A percentile compares a stretch with the other conserved stretches of the same genome.
These are phyloP conservation scores for Tyrophagus putrescentiae DNA, from an alignment of 1,140 invertebrate species.

Conservation along the genomic window DNA sequence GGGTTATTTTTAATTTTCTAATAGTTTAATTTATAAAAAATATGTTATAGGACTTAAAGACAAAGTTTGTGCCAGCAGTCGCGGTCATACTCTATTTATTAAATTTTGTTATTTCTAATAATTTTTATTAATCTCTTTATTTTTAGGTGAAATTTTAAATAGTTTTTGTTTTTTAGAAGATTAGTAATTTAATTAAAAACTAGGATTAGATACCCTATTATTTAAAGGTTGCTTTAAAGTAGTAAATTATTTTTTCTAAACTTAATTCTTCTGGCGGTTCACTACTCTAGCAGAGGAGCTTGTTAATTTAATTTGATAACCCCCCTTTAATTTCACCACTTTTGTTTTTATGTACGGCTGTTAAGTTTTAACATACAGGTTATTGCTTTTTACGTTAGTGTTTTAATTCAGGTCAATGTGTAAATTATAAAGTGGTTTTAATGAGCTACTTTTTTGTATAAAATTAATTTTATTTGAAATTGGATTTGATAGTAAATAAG, in stretches of 20 bases:
- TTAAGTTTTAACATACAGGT: neutral
- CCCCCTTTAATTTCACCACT: neutral
- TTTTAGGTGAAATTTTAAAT: neutral
- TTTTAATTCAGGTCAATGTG: neutral
- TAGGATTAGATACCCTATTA: constrained; percentile 1
- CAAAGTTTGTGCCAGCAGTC: neutral
- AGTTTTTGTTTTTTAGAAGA: neutral
- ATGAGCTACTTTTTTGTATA: neutral
- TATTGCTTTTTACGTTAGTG: neutral
- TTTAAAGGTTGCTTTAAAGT: neutral
- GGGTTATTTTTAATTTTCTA: neutral
- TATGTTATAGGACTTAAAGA: neutral
- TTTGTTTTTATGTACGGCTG: neutral
- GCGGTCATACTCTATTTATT: neutral
- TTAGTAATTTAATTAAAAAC: neutral
- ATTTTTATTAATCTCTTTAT: neutral
- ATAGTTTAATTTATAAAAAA: neutral
- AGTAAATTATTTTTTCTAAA: neutral
- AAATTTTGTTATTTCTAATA: neutral
- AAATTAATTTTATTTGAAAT: neutral
- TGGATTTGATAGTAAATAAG: neutral
- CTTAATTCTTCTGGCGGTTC: neutral
- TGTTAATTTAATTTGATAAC: neutral
- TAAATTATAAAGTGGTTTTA: neutral
- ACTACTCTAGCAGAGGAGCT: neutral